These are phyloP conservation scores for Holothuria glaberrima DNA, from an alignment of 35 echinoderm and acorn worm species.

Conservation along the genomic window DNA sequence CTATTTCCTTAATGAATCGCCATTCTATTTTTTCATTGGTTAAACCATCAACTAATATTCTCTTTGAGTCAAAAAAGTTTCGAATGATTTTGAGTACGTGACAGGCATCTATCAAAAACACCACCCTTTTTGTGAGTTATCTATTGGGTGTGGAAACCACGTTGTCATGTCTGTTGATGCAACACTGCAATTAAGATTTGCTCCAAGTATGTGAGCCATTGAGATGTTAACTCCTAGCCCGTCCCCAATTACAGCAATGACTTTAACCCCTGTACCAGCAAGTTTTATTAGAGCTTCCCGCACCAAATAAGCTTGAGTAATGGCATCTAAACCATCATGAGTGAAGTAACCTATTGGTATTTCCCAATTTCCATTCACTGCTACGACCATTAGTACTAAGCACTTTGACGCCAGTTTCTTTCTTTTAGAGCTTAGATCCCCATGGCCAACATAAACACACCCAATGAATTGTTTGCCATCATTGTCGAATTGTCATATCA, in stretches of 20 bases:
- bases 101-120: conserved; percentile 44
- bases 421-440: not conserved
- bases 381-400: not conserved
- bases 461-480: too few species aligned
- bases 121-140: not conserved
- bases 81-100: conserved; percentile 53
- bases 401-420: conserved; percentile 28
- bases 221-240: not conserved
- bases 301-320: not conserved
- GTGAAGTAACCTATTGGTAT: conserved; percentile 17
- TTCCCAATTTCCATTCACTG: not conserved
- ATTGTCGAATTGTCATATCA: too few species aligned
- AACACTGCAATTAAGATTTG: not conserved
- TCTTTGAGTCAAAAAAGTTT: conserved; percentile 42
- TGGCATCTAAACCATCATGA: conserved; percentile 25
- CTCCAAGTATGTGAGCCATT: not conserved
- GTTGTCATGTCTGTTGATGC: not conserved
- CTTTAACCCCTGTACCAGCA: not conserved
- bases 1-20: conserved; percentile 9
- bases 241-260: not conserved
- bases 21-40: conserved; percentile 4
- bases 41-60: too few species aligned
- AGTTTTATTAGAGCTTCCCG: not conserved
- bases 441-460: too few species aligned
- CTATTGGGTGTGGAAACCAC: not conserved